These are phyloP conservation scores for Corydoras maculifer DNA, from an alignment of 2,113 vertebrate genomes.

Conservation along the genomic window DNA sequence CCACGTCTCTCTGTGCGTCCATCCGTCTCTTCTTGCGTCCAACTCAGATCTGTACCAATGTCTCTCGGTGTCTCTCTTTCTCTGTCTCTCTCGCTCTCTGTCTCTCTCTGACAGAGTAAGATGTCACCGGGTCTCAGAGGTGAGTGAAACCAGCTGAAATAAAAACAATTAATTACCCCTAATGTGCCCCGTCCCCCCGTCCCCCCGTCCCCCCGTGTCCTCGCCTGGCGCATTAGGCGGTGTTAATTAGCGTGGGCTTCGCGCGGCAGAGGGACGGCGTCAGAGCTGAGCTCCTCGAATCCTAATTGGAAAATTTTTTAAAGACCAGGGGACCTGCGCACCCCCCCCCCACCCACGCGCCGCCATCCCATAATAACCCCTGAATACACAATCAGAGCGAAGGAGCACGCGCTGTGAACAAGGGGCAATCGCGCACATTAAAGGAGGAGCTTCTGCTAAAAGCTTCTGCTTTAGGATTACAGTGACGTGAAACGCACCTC, in stretches of 20 bases:
- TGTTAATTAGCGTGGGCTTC: constrained; percentile 44
- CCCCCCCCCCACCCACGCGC: constrained; percentile 25
- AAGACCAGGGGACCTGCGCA: constrained; percentile 37
- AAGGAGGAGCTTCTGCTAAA: neutral
- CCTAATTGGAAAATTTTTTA: constrained; percentile 48
- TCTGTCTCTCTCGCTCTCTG: too few species aligned
- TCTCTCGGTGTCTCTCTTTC: too few species aligned
- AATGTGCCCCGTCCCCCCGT: constrained; percentile 14
- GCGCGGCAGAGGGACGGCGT: constrained; percentile 33
- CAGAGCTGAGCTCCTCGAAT: constrained; percentile 32
- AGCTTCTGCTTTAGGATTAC: neutral
- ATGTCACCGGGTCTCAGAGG: constrained; percentile 33
- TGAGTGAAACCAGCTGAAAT: constrained; percentile 32
- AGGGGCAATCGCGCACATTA: neutral
- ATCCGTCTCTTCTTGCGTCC: too few species aligned
- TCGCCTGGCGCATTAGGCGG: constrained; percentile 34
- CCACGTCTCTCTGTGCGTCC: too few species aligned
- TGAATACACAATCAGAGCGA: constrained; percentile 25
- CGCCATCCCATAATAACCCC: constrained; percentile 29
- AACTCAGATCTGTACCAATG: too few species aligned
- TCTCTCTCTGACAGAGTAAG: neutral
- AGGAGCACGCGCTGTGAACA: constrained; percentile 8
- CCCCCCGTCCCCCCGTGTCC: neutral
- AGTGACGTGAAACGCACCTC: too few species aligned
- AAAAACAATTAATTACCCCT: constrained; percentile 46